Percentiles rank a stretch among this genome's conserved stretches.
Evolutionary conservation across 1,140 invertebrate species (phyloP).

Genomic region (Drosophila kepulauana): DNA sequence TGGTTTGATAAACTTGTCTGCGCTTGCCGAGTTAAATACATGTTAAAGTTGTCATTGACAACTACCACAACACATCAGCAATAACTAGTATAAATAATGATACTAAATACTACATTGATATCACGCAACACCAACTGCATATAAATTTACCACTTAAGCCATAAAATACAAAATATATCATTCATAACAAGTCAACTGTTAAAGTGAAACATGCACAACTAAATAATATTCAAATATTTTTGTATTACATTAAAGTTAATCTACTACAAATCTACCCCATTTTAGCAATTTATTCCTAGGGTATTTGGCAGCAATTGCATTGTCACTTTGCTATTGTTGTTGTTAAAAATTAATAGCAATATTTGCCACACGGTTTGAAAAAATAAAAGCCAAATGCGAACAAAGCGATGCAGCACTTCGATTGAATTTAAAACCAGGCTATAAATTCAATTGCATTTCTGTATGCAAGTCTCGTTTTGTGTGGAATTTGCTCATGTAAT

Average conservation of each 20-base stretch:
- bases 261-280: slow-evolving; percentile 7
- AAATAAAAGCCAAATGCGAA: slow-evolving; percentile 38
- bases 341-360: slow-evolving; percentile 78
- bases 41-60: slow-evolving; percentile 1
- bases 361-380: slow-evolving; percentile 57
- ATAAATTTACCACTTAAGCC: slow-evolving; percentile 70
- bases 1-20: neutral
- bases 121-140: slow-evolving; percentile 21
- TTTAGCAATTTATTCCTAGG: neutral
- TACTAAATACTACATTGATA: slow-evolving; percentile 48
- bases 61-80: neutral
- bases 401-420: slow-evolving; percentile 44
- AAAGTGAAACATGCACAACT: neutral
- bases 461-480: neutral
- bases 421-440: slow-evolving; percentile 69
- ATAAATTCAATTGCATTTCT: slow-evolving; percentile 61
- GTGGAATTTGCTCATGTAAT: slow-evolving; percentile 51
- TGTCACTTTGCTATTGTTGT: slow-evolving; percentile 40
- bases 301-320: neutral
- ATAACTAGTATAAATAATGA: slow-evolving; percentile 42
- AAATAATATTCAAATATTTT: neutral
- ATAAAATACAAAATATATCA: slow-evolving; percentile 48
- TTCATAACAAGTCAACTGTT: neutral
- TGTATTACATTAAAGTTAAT: neutral
- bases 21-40: neutral